Evolutionary conservation across 2,113 vertebrate genomes (phyloP).

Genomic region (Motacilla alba): DNA sequence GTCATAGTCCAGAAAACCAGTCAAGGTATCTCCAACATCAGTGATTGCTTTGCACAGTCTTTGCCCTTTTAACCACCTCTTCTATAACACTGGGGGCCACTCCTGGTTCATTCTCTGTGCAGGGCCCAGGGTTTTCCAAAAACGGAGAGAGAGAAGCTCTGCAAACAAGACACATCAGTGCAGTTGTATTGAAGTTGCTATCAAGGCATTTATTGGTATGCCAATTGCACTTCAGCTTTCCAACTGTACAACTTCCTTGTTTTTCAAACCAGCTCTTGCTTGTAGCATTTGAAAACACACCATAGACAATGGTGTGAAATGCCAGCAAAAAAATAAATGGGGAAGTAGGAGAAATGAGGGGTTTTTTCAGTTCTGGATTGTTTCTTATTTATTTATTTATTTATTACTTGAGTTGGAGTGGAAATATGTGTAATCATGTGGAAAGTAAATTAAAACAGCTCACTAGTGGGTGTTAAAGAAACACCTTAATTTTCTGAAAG

Average conservation of each 20-base stretch:
- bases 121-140: neutral
- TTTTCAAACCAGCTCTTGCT: neutral
- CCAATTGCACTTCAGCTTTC: neutral
- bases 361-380: neutral
- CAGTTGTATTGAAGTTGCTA: neutral
- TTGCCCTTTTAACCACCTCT: neutral
- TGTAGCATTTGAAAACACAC: neutral
- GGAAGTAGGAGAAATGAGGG: neutral
- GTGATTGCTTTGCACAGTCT: accelerated
- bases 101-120: neutral
- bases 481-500: neutral
- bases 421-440: neutral
- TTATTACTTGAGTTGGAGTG: neutral
- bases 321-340: neutral
- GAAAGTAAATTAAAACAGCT: slow-evolving; percentile 25
- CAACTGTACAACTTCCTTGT: neutral
- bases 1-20: neutral
- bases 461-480: neutral
- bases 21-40: neutral
- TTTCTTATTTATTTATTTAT: neutral
- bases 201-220: neutral
- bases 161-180: neutral
- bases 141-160: neutral
- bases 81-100: neutral
- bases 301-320: neutral